These are phyloP conservation scores for Sesia bembeciformis DNA, from an alignment of 2,888 invertebrate genomes.

Conservation along the genomic window DNA sequence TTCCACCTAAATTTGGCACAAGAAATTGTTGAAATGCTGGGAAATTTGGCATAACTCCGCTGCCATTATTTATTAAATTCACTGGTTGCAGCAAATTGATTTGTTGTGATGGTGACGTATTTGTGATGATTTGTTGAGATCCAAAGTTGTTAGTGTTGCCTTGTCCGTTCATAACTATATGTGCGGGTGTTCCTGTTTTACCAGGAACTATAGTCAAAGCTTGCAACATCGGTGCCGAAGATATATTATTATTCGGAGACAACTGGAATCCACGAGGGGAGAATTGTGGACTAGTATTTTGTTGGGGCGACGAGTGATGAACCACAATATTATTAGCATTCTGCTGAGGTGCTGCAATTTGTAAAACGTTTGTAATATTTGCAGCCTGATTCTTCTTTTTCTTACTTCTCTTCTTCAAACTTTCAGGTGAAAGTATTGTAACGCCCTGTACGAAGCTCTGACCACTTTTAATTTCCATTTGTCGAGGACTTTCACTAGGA, in stretches of 20 bases:
- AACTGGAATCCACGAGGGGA: slow-evolving; percentile 85
- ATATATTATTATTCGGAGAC: slow-evolving; percentile 79
- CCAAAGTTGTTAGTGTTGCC: slow-evolving; percentile 75
- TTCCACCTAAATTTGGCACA: slow-evolving; percentile 85
- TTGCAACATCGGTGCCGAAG: slow-evolving; percentile 81
- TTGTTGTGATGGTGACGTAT: slow-evolving; percentile 73
- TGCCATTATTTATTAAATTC: slow-evolving; percentile 82
- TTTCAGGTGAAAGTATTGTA: slow-evolving; percentile 80
- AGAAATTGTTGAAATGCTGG: slow-evolving; percentile 88
- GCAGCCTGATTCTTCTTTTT: slow-evolving; percentile 82
- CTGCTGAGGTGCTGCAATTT: slow-evolving; percentile 79
- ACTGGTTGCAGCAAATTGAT: slow-evolving; percentile 87
- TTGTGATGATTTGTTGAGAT: slow-evolving; percentile 80
- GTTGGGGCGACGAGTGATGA: slow-evolving; percentile 62
- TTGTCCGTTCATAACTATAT: slow-evolving; percentile 86
- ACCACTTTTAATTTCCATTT: slow-evolving; percentile 70
- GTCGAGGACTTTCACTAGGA: slow-evolving; percentile 60
- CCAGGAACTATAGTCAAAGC: slow-evolving; percentile 85
- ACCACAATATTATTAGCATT: slow-evolving; percentile 77
- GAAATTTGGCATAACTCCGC: slow-evolving; percentile 82
- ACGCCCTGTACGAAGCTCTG: slow-evolving; percentile 53
- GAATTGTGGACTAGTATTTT: slow-evolving; percentile 70
- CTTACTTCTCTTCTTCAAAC: slow-evolving; percentile 78
- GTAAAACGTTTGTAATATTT: slow-evolving; percentile 81
- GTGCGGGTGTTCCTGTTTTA: slow-evolving; percentile 81